A percentile compares a stretch with the other conserved stretches of the same genome.
phyloP scores from a whole-genome alignment of 2,888 invertebrate genomes.

The Nowickia ferox region DNA sequence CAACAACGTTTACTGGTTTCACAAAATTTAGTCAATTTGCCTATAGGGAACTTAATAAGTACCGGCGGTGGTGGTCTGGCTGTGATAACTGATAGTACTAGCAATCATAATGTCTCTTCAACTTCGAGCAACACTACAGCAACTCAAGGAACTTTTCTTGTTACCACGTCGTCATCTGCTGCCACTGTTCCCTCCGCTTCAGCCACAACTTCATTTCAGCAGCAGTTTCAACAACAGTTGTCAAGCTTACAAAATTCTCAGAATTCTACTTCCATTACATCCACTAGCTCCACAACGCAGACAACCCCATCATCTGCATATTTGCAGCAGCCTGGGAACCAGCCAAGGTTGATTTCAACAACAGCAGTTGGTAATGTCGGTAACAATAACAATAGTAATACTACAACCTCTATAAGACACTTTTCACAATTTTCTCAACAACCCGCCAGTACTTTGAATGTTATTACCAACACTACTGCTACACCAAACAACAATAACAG shows the following conservation, averaged over 20 bases:
- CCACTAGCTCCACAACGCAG: slow-evolving; percentile 62
- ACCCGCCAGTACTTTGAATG: slow-evolving; percentile 70
- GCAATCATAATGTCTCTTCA: slow-evolving; percentile 42
- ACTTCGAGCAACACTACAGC: slow-evolving; percentile 55
- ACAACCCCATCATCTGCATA: slow-evolving; percentile 67
- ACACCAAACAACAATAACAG: slow-evolving; percentile 35
- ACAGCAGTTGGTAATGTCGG: slow-evolving; percentile 58
- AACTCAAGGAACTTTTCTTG: slow-evolving; percentile 75
- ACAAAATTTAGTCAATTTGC: slow-evolving; percentile 82
- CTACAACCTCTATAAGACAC: slow-evolving; percentile 75
- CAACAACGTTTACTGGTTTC: slow-evolving; percentile 78
- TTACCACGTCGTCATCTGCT: slow-evolving; percentile 73
- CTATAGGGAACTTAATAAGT: slow-evolving; percentile 78
- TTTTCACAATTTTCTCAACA: slow-evolving; percentile 77
- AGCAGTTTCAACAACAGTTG: slow-evolving; percentile 75
- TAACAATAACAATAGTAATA: slow-evolving; percentile 50
- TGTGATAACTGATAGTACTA: slow-evolving; percentile 68
- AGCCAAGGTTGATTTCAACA: slow-evolving; percentile 70
- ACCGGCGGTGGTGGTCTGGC: slow-evolving; percentile 76
- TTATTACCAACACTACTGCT: slow-evolving; percentile 52
- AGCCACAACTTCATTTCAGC: slow-evolving; percentile 74
- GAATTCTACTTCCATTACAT: slow-evolving; percentile 52
- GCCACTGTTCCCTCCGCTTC: slow-evolving; percentile 58
- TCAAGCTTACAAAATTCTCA: slow-evolving; percentile 55
- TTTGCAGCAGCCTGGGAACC: slow-evolving; percentile 58